Percentiles rank a stretch among this genome's conserved stretches.
phyloP scores from a whole-genome alignment of 2,888 invertebrate genomes.

The Phoenoteleia sp. region DNA sequence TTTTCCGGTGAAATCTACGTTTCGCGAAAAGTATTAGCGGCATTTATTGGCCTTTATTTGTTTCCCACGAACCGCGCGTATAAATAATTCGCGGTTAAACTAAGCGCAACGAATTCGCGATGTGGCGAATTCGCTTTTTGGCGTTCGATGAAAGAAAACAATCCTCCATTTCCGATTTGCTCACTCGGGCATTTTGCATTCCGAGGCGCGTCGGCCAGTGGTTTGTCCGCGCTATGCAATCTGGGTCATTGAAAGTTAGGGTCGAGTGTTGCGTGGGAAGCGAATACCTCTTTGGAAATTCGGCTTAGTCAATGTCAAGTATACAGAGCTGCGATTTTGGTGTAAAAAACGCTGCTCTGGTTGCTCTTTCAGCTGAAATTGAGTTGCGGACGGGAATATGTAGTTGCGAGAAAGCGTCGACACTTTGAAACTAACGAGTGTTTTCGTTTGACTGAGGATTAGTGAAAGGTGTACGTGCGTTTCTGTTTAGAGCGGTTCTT shows the following conservation, averaged over 20 bases:
- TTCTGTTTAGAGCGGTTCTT: too few species aligned
- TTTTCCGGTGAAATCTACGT: slow-evolving; percentile 16
- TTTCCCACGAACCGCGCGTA: slow-evolving; percentile 4
- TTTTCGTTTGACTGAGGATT: too few species aligned
- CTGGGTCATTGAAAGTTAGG: slow-evolving; percentile 68
- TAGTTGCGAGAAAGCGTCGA: neutral
- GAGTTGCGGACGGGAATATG: neutral
- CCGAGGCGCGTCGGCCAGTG: slow-evolving; percentile 5
- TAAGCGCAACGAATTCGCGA: slow-evolving; percentile 13
- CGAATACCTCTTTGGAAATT: slow-evolving; percentile 32
- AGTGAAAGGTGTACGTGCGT: too few species aligned
- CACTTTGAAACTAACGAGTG: neutral
- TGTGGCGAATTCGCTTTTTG: neutral
- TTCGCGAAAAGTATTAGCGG: slow-evolving; percentile 5
- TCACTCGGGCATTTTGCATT: slow-evolving; percentile 7
- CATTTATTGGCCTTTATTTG: neutral
- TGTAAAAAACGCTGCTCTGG: neutral
- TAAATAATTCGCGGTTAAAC: slow-evolving; percentile 43
- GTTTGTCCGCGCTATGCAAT: slow-evolving; percentile 44
- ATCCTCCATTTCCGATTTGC: slow-evolving; percentile 35
- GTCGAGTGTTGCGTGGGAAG: slow-evolving; percentile 60
- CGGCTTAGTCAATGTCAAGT: slow-evolving; percentile 64
- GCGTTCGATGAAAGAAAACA: slow-evolving; percentile 20
- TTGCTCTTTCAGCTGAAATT: neutral
- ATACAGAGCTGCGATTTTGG: slow-evolving; percentile 32